Evolutionary conservation across 2,113 vertebrate species (phyloP), one percentile per base, ranked within the genome.

Genomic region (Patagioenas fasciata): DNA sequence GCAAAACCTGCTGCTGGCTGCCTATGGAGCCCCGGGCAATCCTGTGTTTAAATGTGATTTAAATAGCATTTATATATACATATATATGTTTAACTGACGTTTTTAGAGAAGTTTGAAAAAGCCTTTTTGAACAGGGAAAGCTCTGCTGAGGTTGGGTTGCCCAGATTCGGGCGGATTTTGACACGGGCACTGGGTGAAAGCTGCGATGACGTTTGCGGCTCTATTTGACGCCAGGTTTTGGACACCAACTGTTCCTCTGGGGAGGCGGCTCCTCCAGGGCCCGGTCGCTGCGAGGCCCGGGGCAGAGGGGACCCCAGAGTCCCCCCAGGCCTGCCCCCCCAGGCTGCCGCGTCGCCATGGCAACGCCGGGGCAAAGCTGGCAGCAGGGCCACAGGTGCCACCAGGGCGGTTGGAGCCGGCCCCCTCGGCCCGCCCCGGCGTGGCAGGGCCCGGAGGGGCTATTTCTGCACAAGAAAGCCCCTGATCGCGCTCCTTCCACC

Each of bases 321-420:
- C 3, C 6, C 25, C 21, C 10, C 11, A 51, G 58, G 73, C 70
- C 75, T 10, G 28, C 0, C 2, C 1, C n/a, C 29, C 34, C 4
- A 20, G 28, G 61, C 79, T 5, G 7, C 66, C n/a, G 42, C 2
- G 8, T 57, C 29, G 5, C 65, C 85, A 36, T 16, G 53, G 53
- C 60, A 72, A 47, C 24, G 12, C 14, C 0, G 20, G 10, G n/a
- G 44, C 73, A 38, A 9, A 56, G 34, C 0, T 4, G 2, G 38
- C 80, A 13, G 42, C 75, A 10, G 51, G 18, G 67, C 47, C 26
- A 18, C 36, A 23, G 38, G 56, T 13, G 32, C 32, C 21, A 5
- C 17, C 9, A 0, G 32, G 9, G 40, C 1, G 20, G 29, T 3
- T 5, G 73, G 31, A 42, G 6, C 48, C 0, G 6, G 15, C 40